phyloP scores from a whole-genome alignment of 2,797 vertebrate genomes.

The Helostoma temminkii region DNA sequence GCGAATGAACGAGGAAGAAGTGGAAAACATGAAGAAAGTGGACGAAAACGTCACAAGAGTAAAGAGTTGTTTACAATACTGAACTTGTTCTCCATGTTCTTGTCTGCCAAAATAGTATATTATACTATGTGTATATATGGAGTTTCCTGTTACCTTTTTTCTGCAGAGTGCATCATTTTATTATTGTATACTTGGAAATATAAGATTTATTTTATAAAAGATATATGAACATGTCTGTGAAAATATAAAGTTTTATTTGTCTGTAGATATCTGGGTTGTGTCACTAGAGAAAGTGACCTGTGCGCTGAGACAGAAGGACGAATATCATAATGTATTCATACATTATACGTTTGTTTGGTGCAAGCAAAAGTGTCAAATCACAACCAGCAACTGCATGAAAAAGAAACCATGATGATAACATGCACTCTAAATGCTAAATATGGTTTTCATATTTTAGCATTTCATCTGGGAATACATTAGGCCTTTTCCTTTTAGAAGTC shows the following conservation, averaged over 20 bases:
- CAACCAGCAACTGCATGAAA: conserved; percentile 63
- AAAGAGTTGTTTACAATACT: conserved; percentile 82
- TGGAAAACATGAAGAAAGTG: neutral
- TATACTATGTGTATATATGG: conserved; percentile 77
- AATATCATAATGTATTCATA: conserved; percentile 49
- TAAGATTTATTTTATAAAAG: conserved; percentile 85
- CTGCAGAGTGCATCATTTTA: conserved; percentile 81
- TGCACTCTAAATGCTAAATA: conserved; percentile 11
- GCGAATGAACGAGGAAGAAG: neutral
- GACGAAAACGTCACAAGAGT: conserved; percentile 39
- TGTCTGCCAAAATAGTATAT: conserved; percentile 82
- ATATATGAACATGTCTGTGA: conserved; percentile 69
- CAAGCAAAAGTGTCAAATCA: conserved; percentile 48
- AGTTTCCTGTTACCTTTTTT: conserved; percentile 79
- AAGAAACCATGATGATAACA: conserved; percentile 21
- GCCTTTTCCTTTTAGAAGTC: neutral
- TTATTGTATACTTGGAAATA: conserved; percentile 81
- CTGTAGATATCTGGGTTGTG: conserved; percentile 47
- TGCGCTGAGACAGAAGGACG: conserved; percentile 22
- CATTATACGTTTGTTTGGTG: conserved; percentile 16
- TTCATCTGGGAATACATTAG: neutral
- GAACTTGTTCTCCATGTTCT: conserved; percentile 75
- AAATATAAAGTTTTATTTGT: conserved; percentile 68
- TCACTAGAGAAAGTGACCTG: conserved; percentile 28
- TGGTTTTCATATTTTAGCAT: conserved; percentile 8